phyloP scores from a whole-genome alignment of 2,113 vertebrate genomes.

The Indicator indicator region DNA sequence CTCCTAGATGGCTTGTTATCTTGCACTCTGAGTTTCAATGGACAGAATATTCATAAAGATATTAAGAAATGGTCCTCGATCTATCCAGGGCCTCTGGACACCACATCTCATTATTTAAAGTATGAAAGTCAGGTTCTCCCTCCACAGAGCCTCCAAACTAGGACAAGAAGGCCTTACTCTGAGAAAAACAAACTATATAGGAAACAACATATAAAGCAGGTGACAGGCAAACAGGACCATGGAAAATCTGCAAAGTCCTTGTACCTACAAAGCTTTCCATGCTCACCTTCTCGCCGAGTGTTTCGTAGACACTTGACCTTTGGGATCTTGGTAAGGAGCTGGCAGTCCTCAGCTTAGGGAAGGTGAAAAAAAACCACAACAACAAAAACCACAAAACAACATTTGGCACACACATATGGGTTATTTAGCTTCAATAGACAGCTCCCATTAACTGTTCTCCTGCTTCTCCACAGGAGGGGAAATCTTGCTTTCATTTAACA shows the following conservation, averaged over 20 bases:
- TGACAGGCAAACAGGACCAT: neutral
- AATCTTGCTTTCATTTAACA: conserved; percentile 58
- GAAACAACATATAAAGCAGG: neutral
- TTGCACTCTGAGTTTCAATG: neutral
- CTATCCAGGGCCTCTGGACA: neutral
- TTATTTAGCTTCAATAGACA: conserved; percentile 29
- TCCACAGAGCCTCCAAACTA: neutral
- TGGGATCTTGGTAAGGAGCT: conserved; percentile 93
- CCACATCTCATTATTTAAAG: neutral
- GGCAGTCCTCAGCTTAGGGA: conserved; percentile 91
- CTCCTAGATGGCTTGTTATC: neutral
- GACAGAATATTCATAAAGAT: neutral
- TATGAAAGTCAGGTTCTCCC: neutral
- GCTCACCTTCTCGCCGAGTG: conserved; percentile 88
- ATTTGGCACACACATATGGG: conserved; percentile 8
- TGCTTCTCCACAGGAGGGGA: neutral
- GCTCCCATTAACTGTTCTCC: conserved; percentile 23
- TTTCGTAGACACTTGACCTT: conserved; percentile 96
- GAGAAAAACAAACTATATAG: neutral
- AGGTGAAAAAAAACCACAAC: neutral
- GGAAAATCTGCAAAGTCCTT: neutral
- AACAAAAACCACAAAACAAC: neutral
- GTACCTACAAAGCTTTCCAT: neutral
- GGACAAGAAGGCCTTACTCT: neutral
- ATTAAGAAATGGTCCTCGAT: neutral